A percentile compares a stretch with the other conserved stretches of the same genome.
These are phyloP conservation scores for Psammodynastes pulverulentus DNA, from an alignment of 2,113 vertebrate species.

Conservation along the genomic window DNA sequence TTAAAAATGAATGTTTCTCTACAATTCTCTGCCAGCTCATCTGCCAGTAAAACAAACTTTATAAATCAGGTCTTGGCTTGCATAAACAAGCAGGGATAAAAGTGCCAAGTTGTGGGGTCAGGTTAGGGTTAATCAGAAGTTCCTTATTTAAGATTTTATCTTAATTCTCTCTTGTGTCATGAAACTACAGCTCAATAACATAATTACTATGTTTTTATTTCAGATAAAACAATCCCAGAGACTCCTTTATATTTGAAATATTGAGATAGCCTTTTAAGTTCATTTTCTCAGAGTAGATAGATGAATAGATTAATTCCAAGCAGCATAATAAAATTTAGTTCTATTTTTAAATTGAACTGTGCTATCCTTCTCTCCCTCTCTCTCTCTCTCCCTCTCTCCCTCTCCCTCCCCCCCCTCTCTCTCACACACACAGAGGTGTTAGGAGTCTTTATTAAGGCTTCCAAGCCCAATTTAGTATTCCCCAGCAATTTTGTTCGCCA, in stretches of 20 bases:
- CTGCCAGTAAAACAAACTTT: conserved; percentile 7
- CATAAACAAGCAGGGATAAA: conserved; percentile 7
- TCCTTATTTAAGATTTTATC: neutral
- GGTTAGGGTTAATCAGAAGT: conserved; percentile 9
- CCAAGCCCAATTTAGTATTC: neutral
- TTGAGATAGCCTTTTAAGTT: neutral
- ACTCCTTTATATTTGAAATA: neutral
- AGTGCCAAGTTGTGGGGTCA: neutral
- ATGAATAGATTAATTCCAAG: neutral
- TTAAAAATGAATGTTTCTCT: neutral
- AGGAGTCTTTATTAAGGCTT: neutral
- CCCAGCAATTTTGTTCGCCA: neutral
- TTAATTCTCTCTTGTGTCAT: conserved; percentile 5
- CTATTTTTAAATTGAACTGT: neutral
- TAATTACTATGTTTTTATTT: neutral
- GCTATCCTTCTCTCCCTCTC: neutral
- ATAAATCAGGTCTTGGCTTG: neutral
- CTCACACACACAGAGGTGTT: neutral
- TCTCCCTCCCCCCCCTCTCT: too few relatives aligned
- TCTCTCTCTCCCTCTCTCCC: accelerated
- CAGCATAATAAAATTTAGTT: neutral
- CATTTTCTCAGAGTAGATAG: neutral
- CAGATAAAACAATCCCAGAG: neutral
- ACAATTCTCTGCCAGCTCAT: neutral
- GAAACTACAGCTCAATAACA: conserved; percentile 3